These are phyloP conservation scores for Sinocyclocheilus anshuiensis DNA, from an alignment of 2,113 vertebrate genomes.

Conservation along the genomic window DNA sequence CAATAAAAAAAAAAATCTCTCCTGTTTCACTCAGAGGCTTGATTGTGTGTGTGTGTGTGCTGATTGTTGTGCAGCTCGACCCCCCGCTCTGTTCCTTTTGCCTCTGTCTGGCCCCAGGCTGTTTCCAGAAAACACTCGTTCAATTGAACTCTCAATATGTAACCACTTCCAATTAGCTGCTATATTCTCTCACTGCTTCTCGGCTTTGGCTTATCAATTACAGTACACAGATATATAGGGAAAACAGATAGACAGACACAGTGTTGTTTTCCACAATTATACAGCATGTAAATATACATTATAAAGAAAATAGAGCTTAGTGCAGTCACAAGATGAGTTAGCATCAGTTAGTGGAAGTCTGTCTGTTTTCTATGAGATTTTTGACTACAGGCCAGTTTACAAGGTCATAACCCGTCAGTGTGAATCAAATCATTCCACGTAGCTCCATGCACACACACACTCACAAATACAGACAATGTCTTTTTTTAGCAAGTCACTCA, in stretches of 20 bases:
- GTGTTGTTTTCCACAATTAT: not conserved
- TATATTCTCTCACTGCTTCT: slow-evolving; percentile 6
- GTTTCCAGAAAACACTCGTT: slow-evolving; percentile 49
- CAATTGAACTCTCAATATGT: slow-evolving; percentile 53
- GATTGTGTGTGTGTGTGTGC: not conserved
- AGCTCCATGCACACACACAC: not conserved
- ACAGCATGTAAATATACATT: not conserved
- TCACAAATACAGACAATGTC: not conserved
- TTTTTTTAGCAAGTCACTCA: slow-evolving; percentile 21
- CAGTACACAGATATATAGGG: slow-evolving; percentile 19
- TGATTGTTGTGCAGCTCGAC: slow-evolving; percentile 11
- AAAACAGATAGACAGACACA: not conserved
- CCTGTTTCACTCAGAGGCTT: not conserved
- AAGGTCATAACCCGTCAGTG: slow-evolving; percentile 53
- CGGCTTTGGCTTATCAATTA: slow-evolving; percentile 28
- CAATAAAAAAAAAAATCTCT: not conserved
- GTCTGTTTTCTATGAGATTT: slow-evolving; percentile 23
- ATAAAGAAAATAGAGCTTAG: not conserved
- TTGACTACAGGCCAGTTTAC: slow-evolving; percentile 45
- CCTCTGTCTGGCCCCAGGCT: slow-evolving; percentile 17
- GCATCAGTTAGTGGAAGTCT: slow-evolving; percentile 12
- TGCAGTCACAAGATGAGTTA: not conserved
- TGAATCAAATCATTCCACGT: slow-evolving; percentile 35
- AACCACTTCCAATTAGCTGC: slow-evolving; percentile 48
- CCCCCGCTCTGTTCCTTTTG: not conserved